These are phyloP conservation scores for rat (Rattus norvegicus) DNA, from an alignment of 2,113 vertebrate genomes.

Conservation along the genomic window DNA sequence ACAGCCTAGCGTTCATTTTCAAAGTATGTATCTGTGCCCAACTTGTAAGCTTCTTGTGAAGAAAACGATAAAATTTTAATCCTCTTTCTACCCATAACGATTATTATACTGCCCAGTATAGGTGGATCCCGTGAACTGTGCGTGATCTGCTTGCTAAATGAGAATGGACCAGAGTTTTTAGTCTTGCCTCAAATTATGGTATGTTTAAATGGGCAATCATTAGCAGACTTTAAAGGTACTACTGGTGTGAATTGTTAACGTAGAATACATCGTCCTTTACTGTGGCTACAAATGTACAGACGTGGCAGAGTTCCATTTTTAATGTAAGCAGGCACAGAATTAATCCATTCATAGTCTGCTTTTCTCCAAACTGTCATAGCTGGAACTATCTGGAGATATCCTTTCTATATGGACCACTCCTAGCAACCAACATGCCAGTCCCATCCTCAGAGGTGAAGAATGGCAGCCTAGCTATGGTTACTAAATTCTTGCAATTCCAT, in stretches of 20 bases:
- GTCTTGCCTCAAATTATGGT: not conserved
- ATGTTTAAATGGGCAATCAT: not conserved
- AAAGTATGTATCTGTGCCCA: not conserved
- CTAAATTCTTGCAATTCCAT: not conserved
- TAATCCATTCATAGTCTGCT: not conserved
- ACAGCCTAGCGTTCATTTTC: not conserved
- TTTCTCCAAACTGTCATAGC: not conserved
- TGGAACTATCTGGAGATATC: not conserved
- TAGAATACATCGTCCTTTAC: constrained; percentile 17
- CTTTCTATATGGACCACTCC: not conserved
- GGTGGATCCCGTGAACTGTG: not conserved
- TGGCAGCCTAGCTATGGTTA: not conserved
- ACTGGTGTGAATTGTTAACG: constrained; percentile 23
- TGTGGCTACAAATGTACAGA: not conserved
- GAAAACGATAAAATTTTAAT: not conserved
- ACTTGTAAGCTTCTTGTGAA: not conserved
- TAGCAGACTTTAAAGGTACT: not conserved
- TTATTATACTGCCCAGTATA: not conserved
- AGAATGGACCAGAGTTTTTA: not conserved
- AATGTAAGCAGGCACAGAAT: not conserved
- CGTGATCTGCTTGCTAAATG: constrained; percentile 11
- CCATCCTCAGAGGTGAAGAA: not conserved
- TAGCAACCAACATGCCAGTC: not conserved
- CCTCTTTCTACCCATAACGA: not conserved
- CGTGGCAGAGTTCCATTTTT: not conserved